These are phyloP conservation scores for Macroramphosus scolopax DNA, from an alignment of 2,797 vertebrate species.

Conservation along the genomic window DNA sequence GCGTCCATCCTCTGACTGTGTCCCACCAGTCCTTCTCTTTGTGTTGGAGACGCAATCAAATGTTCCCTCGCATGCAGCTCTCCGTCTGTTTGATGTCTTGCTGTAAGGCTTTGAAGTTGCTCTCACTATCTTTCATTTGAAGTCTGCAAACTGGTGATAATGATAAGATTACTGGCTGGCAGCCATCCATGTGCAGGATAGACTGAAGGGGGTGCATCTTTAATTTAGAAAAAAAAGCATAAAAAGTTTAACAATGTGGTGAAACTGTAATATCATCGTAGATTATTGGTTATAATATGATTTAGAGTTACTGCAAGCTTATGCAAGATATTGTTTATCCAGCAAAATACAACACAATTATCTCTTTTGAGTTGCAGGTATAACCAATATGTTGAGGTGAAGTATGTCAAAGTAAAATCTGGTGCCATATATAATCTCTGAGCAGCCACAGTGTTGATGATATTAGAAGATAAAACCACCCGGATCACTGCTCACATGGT, in stretches of 20 bases:
- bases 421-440: too few species aligned
- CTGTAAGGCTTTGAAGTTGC: conserved; percentile 52
- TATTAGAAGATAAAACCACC: conserved; percentile 1
- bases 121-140: conserved; percentile 41
- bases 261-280: too few species aligned
- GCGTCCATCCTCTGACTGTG: too few species aligned
- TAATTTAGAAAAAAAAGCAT: too few species aligned
- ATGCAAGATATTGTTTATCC: too few species aligned
- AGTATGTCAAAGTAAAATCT: neutral
- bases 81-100: conserved; percentile 43
- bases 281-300: too few species aligned
- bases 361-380: neutral
- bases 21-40: too few species aligned
- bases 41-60: too few species aligned
- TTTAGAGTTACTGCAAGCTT: too few species aligned
- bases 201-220: too few species aligned
- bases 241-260: too few species aligned
- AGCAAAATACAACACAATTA: neutral
- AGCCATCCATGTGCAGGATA: conserved; percentile 15
- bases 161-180: conserved; percentile 49
- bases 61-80: conserved; percentile 7
- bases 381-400: neutral
- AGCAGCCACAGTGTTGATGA: too few species aligned
- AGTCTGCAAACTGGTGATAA: conserved; percentile 47
- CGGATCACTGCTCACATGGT: conserved; percentile 6